Conservation (phyloP, 2,113 vertebrate genomes). For the Aegithalos caudatus region DNA sequence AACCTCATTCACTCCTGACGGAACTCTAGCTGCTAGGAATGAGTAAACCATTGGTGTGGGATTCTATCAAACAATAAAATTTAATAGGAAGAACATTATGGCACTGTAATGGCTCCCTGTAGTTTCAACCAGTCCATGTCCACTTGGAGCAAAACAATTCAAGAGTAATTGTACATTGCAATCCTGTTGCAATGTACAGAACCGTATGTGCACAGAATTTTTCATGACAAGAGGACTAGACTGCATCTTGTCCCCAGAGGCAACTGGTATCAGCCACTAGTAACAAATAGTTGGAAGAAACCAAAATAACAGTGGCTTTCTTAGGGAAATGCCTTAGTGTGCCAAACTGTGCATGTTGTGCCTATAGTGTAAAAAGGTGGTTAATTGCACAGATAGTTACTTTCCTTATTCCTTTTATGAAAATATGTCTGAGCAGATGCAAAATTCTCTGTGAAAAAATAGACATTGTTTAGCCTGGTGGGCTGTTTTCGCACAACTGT, state of each 20-base stretch:
- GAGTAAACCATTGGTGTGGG: neutral
- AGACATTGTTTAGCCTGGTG: neutral
- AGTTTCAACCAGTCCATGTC: neutral
- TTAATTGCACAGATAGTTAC: neutral
- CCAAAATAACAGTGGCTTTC: neutral
- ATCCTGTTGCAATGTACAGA: neutral
- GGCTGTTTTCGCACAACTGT: neutral
- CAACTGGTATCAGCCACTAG: neutral
- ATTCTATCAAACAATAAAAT: neutral
- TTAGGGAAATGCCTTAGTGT: neutral
- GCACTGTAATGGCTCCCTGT: neutral
- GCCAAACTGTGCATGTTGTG: accelerated
- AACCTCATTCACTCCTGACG: neutral
- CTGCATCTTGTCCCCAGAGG: neutral
- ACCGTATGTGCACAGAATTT: neutral
- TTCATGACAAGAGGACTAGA: neutral
- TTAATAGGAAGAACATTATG: neutral
- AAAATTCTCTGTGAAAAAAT: neutral
- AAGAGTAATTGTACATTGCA: neutral
- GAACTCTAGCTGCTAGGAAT: neutral
- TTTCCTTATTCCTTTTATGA: neutral
- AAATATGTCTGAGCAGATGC: neutral
- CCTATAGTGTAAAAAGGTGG: neutral
- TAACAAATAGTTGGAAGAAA: neutral
- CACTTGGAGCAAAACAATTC: neutral